Evolutionary conservation across 2,797 vertebrate genomes (phyloP).

Genomic region (Salarias fasciatus): DNA sequence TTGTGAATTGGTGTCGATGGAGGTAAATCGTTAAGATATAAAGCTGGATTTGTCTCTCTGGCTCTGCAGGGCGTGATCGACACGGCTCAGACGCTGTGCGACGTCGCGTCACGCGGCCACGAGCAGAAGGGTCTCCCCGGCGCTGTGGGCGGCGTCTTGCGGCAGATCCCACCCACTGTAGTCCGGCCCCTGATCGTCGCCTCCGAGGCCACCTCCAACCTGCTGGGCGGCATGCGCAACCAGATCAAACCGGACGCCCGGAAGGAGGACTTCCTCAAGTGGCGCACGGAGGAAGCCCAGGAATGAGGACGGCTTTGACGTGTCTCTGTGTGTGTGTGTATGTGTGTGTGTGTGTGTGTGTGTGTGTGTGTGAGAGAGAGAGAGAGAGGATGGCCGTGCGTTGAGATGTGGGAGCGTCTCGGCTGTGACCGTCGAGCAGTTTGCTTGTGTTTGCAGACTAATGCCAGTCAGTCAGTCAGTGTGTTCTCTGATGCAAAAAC

Average conservation of each 20-base stretch:
- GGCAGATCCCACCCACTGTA: slow-evolving; percentile 94
- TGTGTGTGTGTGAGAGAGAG: not conserved
- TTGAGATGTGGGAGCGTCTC: slow-evolving; percentile 12
- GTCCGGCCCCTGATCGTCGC: slow-evolving; percentile 93
- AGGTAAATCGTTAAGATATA: no score
- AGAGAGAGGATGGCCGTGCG: no score
- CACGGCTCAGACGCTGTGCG: slow-evolving; percentile 92
- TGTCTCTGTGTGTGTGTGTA: slow-evolving; percentile 4
- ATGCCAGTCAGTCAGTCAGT: slow-evolving; percentile 32
- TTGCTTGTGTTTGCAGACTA: slow-evolving; percentile 47
- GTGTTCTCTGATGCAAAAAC: slow-evolving; percentile 67
- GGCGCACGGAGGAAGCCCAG: slow-evolving; percentile 89
- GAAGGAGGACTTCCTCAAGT: slow-evolving; percentile 93
- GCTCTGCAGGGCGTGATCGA: slow-evolving; percentile 88
- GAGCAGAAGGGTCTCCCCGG: slow-evolving; percentile 94
- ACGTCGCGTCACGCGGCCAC: slow-evolving; percentile 90
- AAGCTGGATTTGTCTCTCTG: not conserved
- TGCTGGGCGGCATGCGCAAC: slow-evolving; percentile 94
- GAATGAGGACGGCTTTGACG: slow-evolving; percentile 77
- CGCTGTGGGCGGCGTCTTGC: slow-evolving; percentile 91
- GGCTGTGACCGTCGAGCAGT: slow-evolving; percentile 30
- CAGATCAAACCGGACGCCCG: slow-evolving; percentile 94
- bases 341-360: not conserved
- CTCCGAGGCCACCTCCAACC: slow-evolving; percentile 92
- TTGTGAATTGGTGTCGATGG: no score